Conservation (phyloP, 2,113 vertebrate species). For the Festucalex cinctus region DNA sequence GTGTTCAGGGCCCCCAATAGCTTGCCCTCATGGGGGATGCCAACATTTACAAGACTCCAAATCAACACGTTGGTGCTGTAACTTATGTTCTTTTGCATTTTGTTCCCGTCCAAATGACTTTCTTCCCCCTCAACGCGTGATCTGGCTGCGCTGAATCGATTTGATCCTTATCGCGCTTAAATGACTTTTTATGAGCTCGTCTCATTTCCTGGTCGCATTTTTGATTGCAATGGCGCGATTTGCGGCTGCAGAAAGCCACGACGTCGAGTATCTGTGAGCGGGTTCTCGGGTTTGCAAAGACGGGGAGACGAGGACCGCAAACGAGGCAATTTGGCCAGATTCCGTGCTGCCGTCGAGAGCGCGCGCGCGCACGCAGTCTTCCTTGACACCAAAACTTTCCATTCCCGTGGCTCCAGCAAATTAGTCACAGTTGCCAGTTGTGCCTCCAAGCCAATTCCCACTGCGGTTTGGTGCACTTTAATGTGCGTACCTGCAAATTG, state of each 20-base stretch:
- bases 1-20: constrained; percentile 30
- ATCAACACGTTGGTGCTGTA: background rate
- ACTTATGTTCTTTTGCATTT: background rate
- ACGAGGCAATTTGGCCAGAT: constrained; percentile 14
- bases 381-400: constrained; percentile 52
- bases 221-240: background rate
- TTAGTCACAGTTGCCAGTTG: constrained; percentile 39
- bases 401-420: constrained; percentile 42
- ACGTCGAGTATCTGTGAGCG: no score
- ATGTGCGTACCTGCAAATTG: constrained; percentile 25
- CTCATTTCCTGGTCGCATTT: constrained; percentile 2
- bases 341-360: constrained; percentile 16
- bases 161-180: background rate
- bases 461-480: constrained; percentile 26
- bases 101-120: background rate
- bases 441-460: constrained; percentile 46
- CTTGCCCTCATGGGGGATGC: constrained; percentile 6
- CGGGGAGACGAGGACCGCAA: background rate
- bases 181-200: background rate
- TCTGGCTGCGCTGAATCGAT: background rate
- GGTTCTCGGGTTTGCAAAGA: background rate
- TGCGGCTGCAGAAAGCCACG: background rate
- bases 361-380: constrained; percentile 20
- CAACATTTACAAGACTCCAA: background rate
- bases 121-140: background rate